Base-by-base conservation (phyloP, 2,888 invertebrate genomes). In the Tachina grossa region DNA sequence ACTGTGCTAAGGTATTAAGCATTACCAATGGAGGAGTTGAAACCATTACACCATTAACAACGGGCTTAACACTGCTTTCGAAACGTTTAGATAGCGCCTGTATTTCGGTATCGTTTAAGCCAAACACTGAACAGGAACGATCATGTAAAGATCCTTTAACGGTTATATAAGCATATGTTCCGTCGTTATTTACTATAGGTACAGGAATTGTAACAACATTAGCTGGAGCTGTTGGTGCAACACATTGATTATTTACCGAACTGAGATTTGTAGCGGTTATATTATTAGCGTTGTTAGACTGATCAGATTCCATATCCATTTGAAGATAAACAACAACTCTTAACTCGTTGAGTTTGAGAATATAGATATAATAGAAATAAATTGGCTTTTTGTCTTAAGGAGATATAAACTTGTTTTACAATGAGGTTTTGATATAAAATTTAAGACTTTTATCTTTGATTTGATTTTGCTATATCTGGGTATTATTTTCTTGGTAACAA, bases 61-160 rank as follows among this genome's bases (percentile, higher is more conserved):
- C 95, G 84, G 94, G 93, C 77, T 93, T 92, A 82, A 94, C 94
- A 87, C 95, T 94, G 90, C 94, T 95, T 76, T 95, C 94, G 91
- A 95, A 96, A 89, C 96, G 95, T 91, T 95, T 95, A 45, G 94
- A 93, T 63, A 97, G 91, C 2, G 96, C 97, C 89, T 94, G 94
- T 65, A 94, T 92, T 93, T 97, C 97, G 85, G 95, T 95, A 72
- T 94, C 93, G 89, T 94, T 95, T 87, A 97, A 93, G 78, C 97
- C 97, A 93, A 97, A 97, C 49, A 96, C 95, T 85, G 95, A 94
- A 92, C 95, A 95, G 90, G 96, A 96, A 87, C 93, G 92, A 87
- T 96, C 95, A 93, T 96, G 95, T 82, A 97, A 93, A 6, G 96
- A 97, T 51, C 96, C 97, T 93, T 96, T 97, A 66, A 97, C 95